Evolutionary conservation across 2,797 vertebrate genomes (phyloP).

Genomic region (Mus caroli): DNA sequence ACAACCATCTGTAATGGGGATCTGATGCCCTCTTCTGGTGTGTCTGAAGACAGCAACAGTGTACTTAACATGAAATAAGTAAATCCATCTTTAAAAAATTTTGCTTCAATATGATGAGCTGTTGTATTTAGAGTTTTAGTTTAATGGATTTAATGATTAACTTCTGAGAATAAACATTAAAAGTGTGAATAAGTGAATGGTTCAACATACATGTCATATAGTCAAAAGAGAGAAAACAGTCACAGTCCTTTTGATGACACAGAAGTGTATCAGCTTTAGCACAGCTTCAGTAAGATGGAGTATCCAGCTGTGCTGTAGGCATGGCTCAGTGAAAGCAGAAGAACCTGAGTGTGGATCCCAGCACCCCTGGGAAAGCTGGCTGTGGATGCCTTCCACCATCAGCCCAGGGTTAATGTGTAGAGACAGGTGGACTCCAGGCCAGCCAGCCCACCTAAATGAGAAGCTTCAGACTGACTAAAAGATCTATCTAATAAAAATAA

Average conservation of each 20-base stretch:
- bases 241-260: background rate
- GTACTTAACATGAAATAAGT: too few species aligned
- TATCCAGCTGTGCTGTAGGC: background rate
- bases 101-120: background rate
- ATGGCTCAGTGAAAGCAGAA: background rate
- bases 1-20: too few species aligned
- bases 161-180: constrained; percentile 36
- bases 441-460: background rate
- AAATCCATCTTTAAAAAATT: too few species aligned
- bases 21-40: too few species aligned
- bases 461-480: background rate
- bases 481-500: background rate
- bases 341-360: background rate
- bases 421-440: background rate
- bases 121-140: background rate
- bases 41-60: too few species aligned
- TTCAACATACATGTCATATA: constrained; percentile 27
- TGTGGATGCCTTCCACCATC: background rate
- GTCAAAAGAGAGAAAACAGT: background rate
- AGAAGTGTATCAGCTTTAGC: background rate
- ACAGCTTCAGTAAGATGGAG: constrained; percentile 14
- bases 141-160: constrained; percentile 14
- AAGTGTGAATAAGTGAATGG: background rate
- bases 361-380: background rate
- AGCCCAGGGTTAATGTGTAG: background rate